Evolutionary conservation across 2,113 vertebrate species (phyloP).

Genomic region (Bettongia penicillata): DNA sequence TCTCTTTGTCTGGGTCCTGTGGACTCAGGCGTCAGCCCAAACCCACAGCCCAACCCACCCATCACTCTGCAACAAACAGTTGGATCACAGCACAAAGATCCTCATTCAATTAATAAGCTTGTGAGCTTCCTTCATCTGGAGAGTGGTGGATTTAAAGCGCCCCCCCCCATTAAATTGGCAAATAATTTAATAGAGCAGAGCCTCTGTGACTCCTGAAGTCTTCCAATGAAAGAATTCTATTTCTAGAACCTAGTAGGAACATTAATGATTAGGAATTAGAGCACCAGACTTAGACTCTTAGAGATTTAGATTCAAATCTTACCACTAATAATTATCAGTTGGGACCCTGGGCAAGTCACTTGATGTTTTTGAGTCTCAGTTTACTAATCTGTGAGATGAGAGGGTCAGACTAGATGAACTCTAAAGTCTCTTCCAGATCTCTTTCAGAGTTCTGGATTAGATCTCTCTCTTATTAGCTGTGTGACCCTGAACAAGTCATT

Average conservation of each 20-base stretch:
- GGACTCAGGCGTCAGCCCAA: constrained; percentile 80
- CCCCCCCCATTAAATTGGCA: constrained; percentile 30
- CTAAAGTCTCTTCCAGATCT: not conserved
- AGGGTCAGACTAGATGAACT: not conserved
- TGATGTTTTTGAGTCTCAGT: not conserved
- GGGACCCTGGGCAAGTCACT: not conserved
- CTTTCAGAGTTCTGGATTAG: too few relatives aligned
- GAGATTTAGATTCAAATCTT: not conserved
- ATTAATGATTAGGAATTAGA: constrained; percentile 19
- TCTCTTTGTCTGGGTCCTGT: constrained; percentile 74
- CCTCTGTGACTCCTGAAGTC: constrained; percentile 40
- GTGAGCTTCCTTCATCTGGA: constrained; percentile 9
- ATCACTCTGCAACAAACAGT: constrained; percentile 66
- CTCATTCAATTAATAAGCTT: constrained; percentile 70
- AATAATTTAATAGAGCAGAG: constrained; percentile 41
- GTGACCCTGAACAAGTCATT: not conserved
- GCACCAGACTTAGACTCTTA: not conserved
- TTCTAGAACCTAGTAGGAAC: constrained; percentile 38
- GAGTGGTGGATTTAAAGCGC: constrained; percentile 43
- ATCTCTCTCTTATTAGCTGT: not conserved
- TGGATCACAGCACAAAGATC: constrained; percentile 68
- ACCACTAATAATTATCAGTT: not conserved
- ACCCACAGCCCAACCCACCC: constrained; percentile 59
- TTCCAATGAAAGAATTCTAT: constrained; percentile 1
- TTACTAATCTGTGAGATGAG: not conserved